These are phyloP conservation scores for Slavum lentiscoides DNA, from an alignment of 2,888 invertebrate genomes.

Conservation along the genomic window DNA sequence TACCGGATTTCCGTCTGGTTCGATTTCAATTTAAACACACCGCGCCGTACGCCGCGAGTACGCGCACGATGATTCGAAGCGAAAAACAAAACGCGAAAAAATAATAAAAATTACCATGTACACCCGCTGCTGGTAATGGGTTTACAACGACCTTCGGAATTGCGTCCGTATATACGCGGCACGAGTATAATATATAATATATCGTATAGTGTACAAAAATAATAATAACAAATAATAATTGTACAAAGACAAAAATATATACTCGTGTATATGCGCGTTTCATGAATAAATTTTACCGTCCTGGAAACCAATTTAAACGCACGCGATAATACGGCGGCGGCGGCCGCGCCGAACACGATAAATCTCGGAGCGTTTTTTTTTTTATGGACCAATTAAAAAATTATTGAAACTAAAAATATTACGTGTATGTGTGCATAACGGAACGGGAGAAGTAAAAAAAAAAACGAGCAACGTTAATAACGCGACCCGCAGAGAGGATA, in stretches of 20 bases:
- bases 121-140: background rate
- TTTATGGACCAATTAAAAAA: constrained; percentile 51
- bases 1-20: no score
- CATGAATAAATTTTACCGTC: constrained; percentile 47
- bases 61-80: background rate
- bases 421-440: background rate
- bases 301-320: constrained; percentile 49
- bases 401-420: constrained; percentile 39
- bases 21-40: no score
- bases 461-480: background rate
- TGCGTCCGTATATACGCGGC: background rate
- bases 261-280: background rate
- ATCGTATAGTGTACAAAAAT: no score
- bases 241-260: background rate
- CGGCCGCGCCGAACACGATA: constrained; percentile 13
- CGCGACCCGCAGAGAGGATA: constrained; percentile 44
- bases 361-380: constrained; percentile 35
- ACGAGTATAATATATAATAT: background rate
- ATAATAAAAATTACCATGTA: background rate
- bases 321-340: constrained; percentile 23
- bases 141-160: constrained; percentile 32
- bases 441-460: background rate
- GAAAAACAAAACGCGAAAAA: background rate
- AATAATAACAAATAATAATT: background rate
- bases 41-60: background rate